Percentiles rank a stretch among this genome's conserved stretches.
phyloP scores from a whole-genome alignment of 2,888 invertebrate genomes.

The Syrista parreyssii region DNA sequence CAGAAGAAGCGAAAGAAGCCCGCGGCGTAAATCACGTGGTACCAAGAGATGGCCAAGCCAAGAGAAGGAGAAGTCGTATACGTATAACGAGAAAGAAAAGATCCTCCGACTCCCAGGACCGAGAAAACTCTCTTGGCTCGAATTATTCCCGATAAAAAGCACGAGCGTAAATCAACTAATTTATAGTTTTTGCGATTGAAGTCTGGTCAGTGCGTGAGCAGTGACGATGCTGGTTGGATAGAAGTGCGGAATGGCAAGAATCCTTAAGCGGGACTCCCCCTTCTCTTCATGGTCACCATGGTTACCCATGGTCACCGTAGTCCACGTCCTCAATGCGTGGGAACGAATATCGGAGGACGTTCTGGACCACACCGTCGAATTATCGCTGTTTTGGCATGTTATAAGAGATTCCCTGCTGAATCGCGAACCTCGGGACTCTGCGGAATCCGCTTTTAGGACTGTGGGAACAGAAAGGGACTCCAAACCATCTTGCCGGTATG shows the following conservation, averaged over 20 bases:
- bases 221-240: constrained; percentile 10
- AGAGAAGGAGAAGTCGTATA: not conserved
- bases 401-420: constrained; percentile 40
- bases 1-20: not conserved
- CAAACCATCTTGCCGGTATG: constrained; percentile 7
- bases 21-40: constrained; percentile 10
- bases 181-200: constrained; percentile 62
- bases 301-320: constrained; percentile 24
- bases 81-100: constrained; percentile 9
- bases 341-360: constrained; percentile 60
- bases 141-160: constrained; percentile 42
- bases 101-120: not conserved
- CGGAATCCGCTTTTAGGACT: constrained; percentile 59
- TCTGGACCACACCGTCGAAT: constrained; percentile 65
- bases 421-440: constrained; percentile 37
- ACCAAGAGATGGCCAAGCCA: not conserved
- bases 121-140: constrained; percentile 10
- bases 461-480: constrained; percentile 57
- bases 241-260: constrained; percentile 59
- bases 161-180: constrained; percentile 63
- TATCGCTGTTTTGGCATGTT: constrained; percentile 66
- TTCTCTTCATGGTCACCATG: constrained; percentile 4
- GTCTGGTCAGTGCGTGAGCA: constrained; percentile 28
- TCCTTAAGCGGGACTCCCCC: constrained; percentile 32
- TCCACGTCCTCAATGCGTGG: constrained; percentile 49